Conservation (phyloP, 2,888 invertebrate species). For the Zelleria hepariella region DNA sequence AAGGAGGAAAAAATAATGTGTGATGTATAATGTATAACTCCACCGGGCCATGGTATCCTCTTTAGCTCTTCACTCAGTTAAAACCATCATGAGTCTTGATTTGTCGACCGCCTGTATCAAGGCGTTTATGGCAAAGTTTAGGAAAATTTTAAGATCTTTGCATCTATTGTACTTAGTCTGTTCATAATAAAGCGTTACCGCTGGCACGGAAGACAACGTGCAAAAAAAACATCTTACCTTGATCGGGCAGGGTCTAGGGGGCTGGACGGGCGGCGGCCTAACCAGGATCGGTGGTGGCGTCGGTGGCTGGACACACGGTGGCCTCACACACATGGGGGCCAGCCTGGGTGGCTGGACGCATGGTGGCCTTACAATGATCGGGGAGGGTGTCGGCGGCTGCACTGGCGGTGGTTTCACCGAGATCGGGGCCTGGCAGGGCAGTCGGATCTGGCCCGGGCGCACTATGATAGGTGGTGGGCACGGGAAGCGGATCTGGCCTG, state of each 20-base stretch:
- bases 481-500: constrained; percentile 22
- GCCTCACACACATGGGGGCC: constrained; percentile 15
- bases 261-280: constrained; percentile 6
- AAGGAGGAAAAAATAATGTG: background rate
- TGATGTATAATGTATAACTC: background rate
- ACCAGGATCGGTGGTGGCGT: constrained; percentile 34
- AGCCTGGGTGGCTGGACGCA: constrained; percentile 29
- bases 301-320: background rate
- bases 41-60: too few relatives aligned
- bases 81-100: too few relatives aligned
- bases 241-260: background rate
- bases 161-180: too few relatives aligned
- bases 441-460: constrained; percentile 21
- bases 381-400: constrained; percentile 26
- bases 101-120: too few relatives aligned
- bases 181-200: background rate
- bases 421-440: background rate
- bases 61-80: too few relatives aligned
- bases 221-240: background rate
- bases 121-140: too few relatives aligned
- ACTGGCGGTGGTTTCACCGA: constrained; percentile 20
- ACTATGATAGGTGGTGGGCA: constrained; percentile 33
- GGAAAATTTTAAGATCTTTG: too few relatives aligned
- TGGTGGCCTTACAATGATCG: background rate
- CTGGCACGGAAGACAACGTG: background rate